phyloP scores from a whole-genome alignment of 2,888 invertebrate species.

The Petrolisthes cinctipes region DNA sequence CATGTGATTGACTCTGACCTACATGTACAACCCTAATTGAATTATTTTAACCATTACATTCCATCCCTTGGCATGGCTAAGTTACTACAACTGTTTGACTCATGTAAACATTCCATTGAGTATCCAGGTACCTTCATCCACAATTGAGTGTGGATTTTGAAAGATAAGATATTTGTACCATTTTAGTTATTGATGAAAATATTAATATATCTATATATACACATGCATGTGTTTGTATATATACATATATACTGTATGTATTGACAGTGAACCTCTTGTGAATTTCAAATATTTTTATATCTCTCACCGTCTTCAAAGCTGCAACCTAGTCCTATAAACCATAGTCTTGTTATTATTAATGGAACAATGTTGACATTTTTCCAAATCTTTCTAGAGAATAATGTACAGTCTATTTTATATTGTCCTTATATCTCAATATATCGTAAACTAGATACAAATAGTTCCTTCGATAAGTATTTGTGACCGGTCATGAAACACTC shows the following conservation, averaged over 20 bases:
- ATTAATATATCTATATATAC: constrained; percentile 29
- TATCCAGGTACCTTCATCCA: constrained; percentile 41
- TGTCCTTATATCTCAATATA: constrained; percentile 56
- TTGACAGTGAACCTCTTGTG: constrained; percentile 50
- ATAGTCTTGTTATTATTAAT: constrained; percentile 57
- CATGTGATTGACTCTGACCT: constrained; percentile 23
- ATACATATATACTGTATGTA: constrained; percentile 44
- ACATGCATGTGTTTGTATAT: constrained; percentile 37
- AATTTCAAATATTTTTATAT: constrained; percentile 63
- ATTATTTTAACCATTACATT: constrained; percentile 51
- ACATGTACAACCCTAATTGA: constrained; percentile 40
- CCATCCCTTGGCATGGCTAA: constrained; percentile 46
- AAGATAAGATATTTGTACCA: constrained; percentile 36
- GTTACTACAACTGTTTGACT: constrained; percentile 37
- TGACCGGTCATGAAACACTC: constrained; percentile 53
- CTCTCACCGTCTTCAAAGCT: constrained; percentile 53
- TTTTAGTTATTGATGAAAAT: constrained; percentile 16
- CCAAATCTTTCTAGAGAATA: constrained; percentile 58
- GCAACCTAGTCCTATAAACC: constrained; percentile 59
- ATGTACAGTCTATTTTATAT: constrained; percentile 63
- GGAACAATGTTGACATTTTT: constrained; percentile 56
- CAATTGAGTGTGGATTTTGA: constrained; percentile 46
- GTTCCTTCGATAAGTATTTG: constrained; percentile 52
- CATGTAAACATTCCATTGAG: constrained; percentile 34
- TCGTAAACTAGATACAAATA: constrained; percentile 47